Conservation (phyloP, 2,888 invertebrate genomes). For the Myopa tessellatipennis region DNA sequence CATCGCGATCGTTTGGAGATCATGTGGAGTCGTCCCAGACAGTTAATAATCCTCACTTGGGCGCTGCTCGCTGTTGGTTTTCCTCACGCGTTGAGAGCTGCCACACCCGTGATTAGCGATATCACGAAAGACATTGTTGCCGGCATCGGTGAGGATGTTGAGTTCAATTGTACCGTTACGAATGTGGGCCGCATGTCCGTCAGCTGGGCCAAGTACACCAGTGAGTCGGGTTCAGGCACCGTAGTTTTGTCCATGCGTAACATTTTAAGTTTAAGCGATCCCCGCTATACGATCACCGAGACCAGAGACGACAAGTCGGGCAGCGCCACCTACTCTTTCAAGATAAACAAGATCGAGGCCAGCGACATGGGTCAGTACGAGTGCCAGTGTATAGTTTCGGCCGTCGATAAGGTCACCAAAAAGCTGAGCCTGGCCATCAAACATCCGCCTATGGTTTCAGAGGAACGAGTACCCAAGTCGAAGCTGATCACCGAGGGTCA, state of each 20-base stretch:
- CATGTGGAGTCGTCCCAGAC: slow-evolving; percentile 13
- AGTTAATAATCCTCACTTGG: neutral
- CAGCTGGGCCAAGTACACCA: slow-evolving; percentile 63
- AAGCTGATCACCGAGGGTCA: slow-evolving; percentile 61
- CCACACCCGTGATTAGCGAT: slow-evolving; percentile 58
- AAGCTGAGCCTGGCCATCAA: slow-evolving; percentile 62
- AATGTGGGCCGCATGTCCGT: slow-evolving; percentile 62
- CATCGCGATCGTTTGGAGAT: neutral
- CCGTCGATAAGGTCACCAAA: slow-evolving; percentile 59
- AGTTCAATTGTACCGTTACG: slow-evolving; percentile 65
- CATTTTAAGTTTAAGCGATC: slow-evolving; percentile 61
- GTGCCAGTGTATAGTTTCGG: slow-evolving; percentile 65
- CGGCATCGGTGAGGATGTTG: slow-evolving; percentile 63
- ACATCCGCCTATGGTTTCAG: slow-evolving; percentile 63
- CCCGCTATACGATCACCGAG: slow-evolving; percentile 60
- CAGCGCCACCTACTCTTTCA: slow-evolving; percentile 61
- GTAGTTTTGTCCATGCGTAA: slow-evolving; percentile 63
- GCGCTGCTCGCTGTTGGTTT: neutral
- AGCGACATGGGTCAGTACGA: slow-evolving; percentile 66
- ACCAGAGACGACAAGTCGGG: slow-evolving; percentile 53
- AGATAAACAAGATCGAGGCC: slow-evolving; percentile 62
- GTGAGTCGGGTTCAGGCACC: slow-evolving; percentile 57
- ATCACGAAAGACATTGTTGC: slow-evolving; percentile 63
- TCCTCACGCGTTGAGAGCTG: slow-evolving; percentile 27
- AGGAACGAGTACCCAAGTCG: slow-evolving; percentile 58